Evolutionary conservation across 2,113 vertebrate genomes (phyloP), one percentile per base, ranked within the genome.

Genomic region (Cervus canadensis): DNA sequence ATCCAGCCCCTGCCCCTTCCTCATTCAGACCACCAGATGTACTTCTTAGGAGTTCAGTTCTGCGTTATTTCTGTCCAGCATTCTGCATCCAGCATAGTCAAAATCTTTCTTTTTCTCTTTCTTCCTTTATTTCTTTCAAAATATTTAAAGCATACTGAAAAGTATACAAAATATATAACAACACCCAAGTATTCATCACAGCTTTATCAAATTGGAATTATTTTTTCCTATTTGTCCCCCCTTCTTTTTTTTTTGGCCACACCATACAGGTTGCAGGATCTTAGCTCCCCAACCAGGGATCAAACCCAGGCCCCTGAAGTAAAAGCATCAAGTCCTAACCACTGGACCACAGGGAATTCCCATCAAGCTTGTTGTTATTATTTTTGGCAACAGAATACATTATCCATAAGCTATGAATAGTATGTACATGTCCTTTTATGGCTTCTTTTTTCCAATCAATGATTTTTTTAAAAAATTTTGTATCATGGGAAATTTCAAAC

Each of bases 1-100:
- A 98, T 97, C 54, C 50, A n/a, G 67, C 40, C 92, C 50, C 84
- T 87, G 88, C n/a, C 95, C 40, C 48, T 92, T 90, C 74, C 57
- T 71, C 59, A 28, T 43, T 71, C 76, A 84, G 87, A 79, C 50
- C 76, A 52, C 64, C 87, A 30, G 67, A 1, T 0, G 48, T 9
- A 15, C 71, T 85, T 45, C 92, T 43, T 40, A 84, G 82, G 17
- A 52, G 93, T 28, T 60, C 45, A 60, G 2, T 30, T 36, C 52
- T 1, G 43, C 1, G 1, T 83, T 57, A 50, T 57, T 83, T 57
- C 94, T 59, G n/a, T 13, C 92, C 7, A 0, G 19, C 17, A 8
- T 84, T 56, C 89, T 76, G 6, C 12, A 81, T n/a, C 64, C 85
- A 48, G 40, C 1, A 1, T 36, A 13, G 1, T 40, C 6, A 3